Percentiles rank a stretch among this genome's conserved stretches.
These are phyloP conservation scores for Vesta saturnalis DNA, from an alignment of 2,888 invertebrate genomes.

Conservation along the genomic window DNA sequence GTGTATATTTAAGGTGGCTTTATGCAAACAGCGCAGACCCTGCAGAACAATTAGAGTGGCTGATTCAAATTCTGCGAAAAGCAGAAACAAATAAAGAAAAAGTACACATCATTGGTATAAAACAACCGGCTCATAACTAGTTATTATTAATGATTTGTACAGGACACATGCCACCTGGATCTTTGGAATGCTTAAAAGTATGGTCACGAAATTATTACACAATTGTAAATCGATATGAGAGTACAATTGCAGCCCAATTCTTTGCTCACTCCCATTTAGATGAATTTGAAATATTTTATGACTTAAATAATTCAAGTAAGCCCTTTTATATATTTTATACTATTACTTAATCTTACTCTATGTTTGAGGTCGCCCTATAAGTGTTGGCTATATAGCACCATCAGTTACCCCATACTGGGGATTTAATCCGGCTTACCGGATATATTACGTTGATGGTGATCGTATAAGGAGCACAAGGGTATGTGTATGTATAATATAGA, in stretches of 20 bases:
- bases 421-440: constrained; percentile 67
- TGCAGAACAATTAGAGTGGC: constrained; percentile 82
- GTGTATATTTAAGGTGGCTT: constrained; percentile 52
- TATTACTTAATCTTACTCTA: too few relatives aligned
- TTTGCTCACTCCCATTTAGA: constrained; percentile 86
- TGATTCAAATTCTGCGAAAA: constrained; percentile 74
- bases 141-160: neutral
- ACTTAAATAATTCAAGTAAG: constrained; percentile 55
- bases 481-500: too few relatives aligned
- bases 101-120: constrained; percentile 55
- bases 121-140: too few relatives aligned
- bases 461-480: constrained; percentile 38
- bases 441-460: constrained; percentile 49
- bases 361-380: constrained; percentile 65
- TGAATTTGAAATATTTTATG: constrained; percentile 78
- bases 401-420: constrained; percentile 61
- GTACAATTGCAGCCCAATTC: constrained; percentile 81
- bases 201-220: constrained; percentile 76
- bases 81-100: constrained; percentile 79
- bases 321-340: neutral
- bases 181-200: constrained; percentile 70
- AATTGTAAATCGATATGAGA: constrained; percentile 61
- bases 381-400: constrained; percentile 77
- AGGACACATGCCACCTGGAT: constrained; percentile 56
- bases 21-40: constrained; percentile 69